Conservation (phyloP, 2,888 invertebrate genomes). For the Carpatolechia fugitivella region DNA sequence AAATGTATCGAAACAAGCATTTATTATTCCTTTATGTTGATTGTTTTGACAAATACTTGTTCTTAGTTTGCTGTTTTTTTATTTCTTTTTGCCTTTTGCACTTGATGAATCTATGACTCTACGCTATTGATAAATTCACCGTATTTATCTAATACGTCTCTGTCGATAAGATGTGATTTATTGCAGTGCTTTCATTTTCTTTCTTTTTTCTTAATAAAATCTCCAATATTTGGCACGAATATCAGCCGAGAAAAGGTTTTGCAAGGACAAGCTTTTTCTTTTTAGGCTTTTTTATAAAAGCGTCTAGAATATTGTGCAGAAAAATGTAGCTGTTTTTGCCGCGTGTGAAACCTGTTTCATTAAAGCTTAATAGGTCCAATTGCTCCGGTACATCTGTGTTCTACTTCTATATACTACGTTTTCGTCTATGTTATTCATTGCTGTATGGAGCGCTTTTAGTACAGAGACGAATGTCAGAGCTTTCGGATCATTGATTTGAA, state of each 20-base stretch:
- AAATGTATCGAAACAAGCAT: no score
- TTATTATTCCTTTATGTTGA: not conserved
- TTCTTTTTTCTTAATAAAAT: not conserved
- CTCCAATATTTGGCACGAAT: slow-evolving; percentile 1
- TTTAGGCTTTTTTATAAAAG: not conserved
- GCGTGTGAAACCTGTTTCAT: not conserved
- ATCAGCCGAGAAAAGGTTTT: not conserved
- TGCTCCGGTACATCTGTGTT: not conserved
- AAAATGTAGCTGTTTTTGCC: not conserved
- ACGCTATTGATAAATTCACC: not conserved
- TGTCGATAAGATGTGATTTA: slow-evolving; percentile 6
- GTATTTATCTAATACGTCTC: not conserved
- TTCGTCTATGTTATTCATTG: not conserved
- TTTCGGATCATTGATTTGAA: no score
- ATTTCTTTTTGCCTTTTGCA: not conserved
- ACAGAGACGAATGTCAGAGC: no score
- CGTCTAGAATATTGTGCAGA: not conserved
- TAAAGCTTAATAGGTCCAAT: not conserved
- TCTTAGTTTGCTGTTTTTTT: not conserved
- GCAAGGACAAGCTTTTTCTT: not conserved
- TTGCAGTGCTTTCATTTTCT: not conserved
- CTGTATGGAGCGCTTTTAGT: not conserved
- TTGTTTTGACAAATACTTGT: not conserved
- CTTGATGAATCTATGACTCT: not conserved
- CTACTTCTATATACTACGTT: not conserved